Conservation (phyloP, 2,888 invertebrate species). For the Aphodius sticticus region DNA sequence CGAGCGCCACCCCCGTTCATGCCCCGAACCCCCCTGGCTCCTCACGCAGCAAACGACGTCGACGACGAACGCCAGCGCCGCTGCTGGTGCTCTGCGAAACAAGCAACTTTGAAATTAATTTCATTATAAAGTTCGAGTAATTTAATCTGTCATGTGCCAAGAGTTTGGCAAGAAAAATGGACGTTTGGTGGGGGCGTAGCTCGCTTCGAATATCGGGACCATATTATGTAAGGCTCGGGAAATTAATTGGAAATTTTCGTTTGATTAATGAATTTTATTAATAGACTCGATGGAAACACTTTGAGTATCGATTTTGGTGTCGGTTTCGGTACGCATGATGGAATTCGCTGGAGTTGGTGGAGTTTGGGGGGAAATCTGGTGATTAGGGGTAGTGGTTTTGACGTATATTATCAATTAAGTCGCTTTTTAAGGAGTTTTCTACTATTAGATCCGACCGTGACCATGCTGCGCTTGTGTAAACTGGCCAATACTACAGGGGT, state of each 20-base stretch:
- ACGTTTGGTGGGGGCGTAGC: not conserved
- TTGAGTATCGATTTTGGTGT: not conserved
- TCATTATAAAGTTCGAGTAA: slow-evolving; percentile 58
- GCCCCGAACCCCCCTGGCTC: not conserved
- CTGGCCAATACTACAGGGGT: too few relatives aligned
- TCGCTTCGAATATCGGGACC: slow-evolving; percentile 7
- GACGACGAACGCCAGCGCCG: slow-evolving; percentile 15
- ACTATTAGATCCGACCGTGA: too few relatives aligned
- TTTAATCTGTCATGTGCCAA: slow-evolving; percentile 58
- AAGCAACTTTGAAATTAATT: slow-evolving; percentile 57
- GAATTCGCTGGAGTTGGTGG: not conserved
- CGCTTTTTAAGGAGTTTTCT: too few relatives aligned
- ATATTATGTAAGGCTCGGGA: not conserved
- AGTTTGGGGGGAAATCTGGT: not conserved
- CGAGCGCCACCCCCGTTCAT: slow-evolving; percentile 7
- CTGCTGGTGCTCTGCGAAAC: slow-evolving; percentile 41
- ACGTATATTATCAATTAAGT: not conserved
- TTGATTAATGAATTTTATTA: not conserved
- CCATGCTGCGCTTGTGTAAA: too few relatives aligned
- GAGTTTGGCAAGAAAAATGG: slow-evolving; percentile 51
- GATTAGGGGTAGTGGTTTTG: not conserved
- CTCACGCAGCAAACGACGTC: slow-evolving; percentile 8
- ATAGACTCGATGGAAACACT: not conserved
- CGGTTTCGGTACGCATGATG: not conserved
- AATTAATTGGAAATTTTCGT: not conserved